phyloP scores from a whole-genome alignment of 2,888 invertebrate genomes.

The Allacma fusca region DNA sequence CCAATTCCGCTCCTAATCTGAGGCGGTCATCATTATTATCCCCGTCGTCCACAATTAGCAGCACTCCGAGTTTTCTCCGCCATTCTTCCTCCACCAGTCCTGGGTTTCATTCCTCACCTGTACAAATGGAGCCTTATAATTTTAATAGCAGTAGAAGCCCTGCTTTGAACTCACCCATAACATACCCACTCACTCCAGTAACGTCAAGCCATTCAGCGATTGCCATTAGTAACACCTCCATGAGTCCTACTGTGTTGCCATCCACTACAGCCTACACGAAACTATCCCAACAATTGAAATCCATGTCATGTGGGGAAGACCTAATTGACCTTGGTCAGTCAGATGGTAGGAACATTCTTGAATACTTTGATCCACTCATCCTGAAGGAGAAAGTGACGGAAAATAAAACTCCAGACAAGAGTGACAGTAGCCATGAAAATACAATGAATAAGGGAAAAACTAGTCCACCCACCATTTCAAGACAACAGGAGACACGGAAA shows the following conservation, averaged over 20 bases:
- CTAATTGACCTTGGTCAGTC: slow-evolving; percentile 64
- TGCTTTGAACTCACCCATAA: slow-evolving; percentile 3
- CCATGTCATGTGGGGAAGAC: slow-evolving; percentile 48
- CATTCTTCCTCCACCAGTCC: background rate
- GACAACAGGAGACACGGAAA: background rate
- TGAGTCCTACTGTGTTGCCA: background rate
- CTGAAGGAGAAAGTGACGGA: slow-evolving; percentile 64
- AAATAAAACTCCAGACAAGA: background rate
- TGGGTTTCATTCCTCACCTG: background rate
- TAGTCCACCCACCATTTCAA: background rate
- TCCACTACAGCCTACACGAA: slow-evolving; percentile 6
- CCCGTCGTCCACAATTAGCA: background rate
- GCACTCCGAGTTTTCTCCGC: background rate
- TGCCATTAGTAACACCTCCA: background rate
- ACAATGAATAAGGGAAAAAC: background rate
- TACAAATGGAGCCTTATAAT: background rate
- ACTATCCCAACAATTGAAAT: slow-evolving; percentile 47
- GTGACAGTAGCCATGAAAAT: background rate
- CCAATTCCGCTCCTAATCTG: background rate
- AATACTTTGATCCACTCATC: slow-evolving; percentile 87
- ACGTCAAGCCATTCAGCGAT: background rate
- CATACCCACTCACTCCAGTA: background rate
- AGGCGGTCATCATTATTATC: background rate
- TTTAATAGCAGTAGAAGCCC: background rate
- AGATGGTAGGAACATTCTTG: slow-evolving; percentile 76